Evolutionary conservation across 2,797 vertebrate genomes (phyloP), one percentile per base, ranked within the genome.

Genomic region (Hozukius guyotensis): DNA sequence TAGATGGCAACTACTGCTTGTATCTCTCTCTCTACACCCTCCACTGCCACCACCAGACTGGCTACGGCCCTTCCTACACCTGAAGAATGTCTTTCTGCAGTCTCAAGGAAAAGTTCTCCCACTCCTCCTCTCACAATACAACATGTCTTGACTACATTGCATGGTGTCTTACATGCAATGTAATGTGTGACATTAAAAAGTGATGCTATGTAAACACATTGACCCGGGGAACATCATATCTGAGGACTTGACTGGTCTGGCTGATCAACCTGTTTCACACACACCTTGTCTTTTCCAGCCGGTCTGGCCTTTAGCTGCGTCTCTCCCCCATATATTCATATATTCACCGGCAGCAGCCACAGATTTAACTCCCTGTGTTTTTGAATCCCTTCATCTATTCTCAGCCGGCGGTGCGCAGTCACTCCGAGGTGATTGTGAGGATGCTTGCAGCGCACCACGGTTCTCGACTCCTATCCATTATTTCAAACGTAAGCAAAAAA

Each of bases 291-390:
- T 73, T 57, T 18, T 66, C 49, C 63, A 69, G 59, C 55, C 38
- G 73, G 57, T 27, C 55, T 9, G 18, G 70, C 49, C 56, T 78
- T 65, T 22, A 68, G 25, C 61, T 52, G 65, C 27, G 18, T 46
- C 31, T 67, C 76, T 49, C 32, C 69, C 69, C 77, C 72, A 77
- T 60, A 61, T 77, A 74, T 83, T 82, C 75, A 74, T 60, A 65
- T 75, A 74, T 83, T 82, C 75, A 74, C 24, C 38, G 31, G 22
- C 60, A 71, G 29, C 42, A 77, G 57, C 65, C 55, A 5, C 65
- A 72, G 46, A 76, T 63, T 83, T 69, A 67, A 65, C 56, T 27
- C 56, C 16, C 62, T 24, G 27, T 76, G 77, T 72, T 84, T 72
- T 72, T 42, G 80, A 82, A 84, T 72, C 57, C 65, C 25, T 53